Conservation (phyloP, 2,888 invertebrate species). For the Cetonia aurata region DNA sequence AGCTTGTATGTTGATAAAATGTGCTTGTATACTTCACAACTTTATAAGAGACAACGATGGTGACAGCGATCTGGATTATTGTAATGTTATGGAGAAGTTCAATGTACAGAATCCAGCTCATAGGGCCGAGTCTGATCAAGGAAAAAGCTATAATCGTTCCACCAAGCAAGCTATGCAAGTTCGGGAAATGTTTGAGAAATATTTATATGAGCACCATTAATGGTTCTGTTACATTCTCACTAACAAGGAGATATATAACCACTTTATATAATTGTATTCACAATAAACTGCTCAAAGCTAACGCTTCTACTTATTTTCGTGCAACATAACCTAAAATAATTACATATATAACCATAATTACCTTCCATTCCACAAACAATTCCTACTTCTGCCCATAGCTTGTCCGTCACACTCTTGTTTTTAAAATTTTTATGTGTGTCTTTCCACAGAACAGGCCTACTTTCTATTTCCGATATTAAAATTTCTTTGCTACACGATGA, state of each 20-base stretch:
- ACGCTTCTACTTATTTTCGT: slow-evolving; percentile 5
- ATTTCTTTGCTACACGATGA: neutral
- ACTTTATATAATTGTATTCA: neutral
- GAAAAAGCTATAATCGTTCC: too few relatives aligned
- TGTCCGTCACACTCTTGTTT: neutral
- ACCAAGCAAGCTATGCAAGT: too few relatives aligned
- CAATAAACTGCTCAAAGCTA: slow-evolving; percentile 5
- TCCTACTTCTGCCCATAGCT: neutral
- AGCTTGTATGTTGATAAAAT: slow-evolving; percentile 2
- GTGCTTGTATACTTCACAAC: slow-evolving; percentile 8
- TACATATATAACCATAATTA: neutral
- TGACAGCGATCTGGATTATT: too few relatives aligned
- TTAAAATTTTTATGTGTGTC: neutral
- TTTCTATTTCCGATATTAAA: neutral
- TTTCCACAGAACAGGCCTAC: neutral
- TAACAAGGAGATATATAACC: neutral
- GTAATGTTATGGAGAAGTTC: too few relatives aligned
- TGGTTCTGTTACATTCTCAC: too few relatives aligned
- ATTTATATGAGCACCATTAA: too few relatives aligned
- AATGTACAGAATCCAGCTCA: too few relatives aligned
- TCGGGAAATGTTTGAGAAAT: too few relatives aligned
- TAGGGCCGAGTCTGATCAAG: too few relatives aligned
- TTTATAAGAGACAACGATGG: neutral
- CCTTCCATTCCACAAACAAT: neutral
- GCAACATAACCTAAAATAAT: slow-evolving; percentile 5